These are phyloP conservation scores for Orthosia gothica DNA, from an alignment of 2,888 invertebrate species.

Conservation along the genomic window DNA sequence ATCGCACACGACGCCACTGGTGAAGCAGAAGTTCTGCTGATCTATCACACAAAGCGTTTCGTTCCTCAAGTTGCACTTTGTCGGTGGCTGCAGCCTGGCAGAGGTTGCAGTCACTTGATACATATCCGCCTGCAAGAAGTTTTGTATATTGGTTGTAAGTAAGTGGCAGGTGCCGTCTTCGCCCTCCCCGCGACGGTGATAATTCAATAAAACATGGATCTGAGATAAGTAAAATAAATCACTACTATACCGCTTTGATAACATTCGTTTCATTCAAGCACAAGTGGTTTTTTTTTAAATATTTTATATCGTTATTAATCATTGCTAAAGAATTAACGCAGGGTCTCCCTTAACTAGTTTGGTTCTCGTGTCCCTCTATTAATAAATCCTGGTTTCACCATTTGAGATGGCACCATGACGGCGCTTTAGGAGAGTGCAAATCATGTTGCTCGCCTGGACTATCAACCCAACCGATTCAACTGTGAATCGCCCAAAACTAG, in stretches of 20 bases:
- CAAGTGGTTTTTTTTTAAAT: no score
- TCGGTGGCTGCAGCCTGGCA: slow-evolving; percentile 67
- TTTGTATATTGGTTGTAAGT: background rate
- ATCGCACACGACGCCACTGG: slow-evolving; percentile 86
- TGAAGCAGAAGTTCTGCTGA: slow-evolving; percentile 79
- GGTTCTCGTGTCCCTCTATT: no score
- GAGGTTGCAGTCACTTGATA: slow-evolving; percentile 86
- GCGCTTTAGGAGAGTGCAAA: background rate
- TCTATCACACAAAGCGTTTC: slow-evolving; percentile 78
- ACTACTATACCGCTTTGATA: no score
- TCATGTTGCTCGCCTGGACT: background rate
- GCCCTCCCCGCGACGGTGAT: no score
- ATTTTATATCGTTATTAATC: no score
- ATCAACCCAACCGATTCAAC: background rate
- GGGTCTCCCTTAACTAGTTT: no score
- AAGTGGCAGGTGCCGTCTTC: no score
- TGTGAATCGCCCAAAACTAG: background rate
- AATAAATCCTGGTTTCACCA: no score
- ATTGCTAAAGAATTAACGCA: no score
- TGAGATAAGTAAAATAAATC: no score
- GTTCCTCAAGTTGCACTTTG: slow-evolving; percentile 73
- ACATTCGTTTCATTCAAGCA: no score
- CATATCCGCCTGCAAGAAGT: slow-evolving; percentile 76
- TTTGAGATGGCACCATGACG: background rate
- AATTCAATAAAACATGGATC: no score